These are phyloP conservation scores for Melanaphis sacchari DNA, from an alignment of 1,140 invertebrate species.

Conservation along the genomic window DNA sequence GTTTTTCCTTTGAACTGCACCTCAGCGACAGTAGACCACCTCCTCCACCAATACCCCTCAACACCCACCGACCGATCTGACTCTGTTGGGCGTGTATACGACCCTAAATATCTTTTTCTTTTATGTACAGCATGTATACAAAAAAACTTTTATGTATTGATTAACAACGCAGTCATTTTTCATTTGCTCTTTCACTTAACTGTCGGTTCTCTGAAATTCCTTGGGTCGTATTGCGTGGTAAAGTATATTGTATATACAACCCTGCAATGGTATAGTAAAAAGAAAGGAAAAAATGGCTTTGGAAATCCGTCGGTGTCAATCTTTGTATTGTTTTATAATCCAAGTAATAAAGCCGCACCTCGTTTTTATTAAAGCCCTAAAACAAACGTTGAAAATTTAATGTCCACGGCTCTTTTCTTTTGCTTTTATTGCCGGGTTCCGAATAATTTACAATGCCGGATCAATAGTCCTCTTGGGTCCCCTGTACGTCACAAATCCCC, in stretches of 20 bases:
- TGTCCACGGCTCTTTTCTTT: slow-evolving; percentile 37
- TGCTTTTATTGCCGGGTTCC: slow-evolving; percentile 43
- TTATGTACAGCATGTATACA: background rate
- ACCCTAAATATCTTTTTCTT: background rate
- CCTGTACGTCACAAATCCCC: slow-evolving; percentile 48
- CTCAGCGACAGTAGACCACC: background rate
- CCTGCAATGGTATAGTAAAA: background rate
- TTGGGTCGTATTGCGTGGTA: background rate
- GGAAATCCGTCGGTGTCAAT: slow-evolving; percentile 38
- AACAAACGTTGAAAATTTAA: slow-evolving; percentile 55
- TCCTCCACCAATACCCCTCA: no score
- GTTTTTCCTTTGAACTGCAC: background rate
- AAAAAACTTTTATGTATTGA: background rate
- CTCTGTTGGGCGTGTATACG: background rate
- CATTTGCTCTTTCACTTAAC: background rate
- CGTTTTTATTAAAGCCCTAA: slow-evolving; percentile 51
- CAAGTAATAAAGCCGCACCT: slow-evolving; percentile 52
- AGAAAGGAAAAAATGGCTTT: slow-evolving; percentile 25
- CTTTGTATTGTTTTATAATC: slow-evolving; percentile 57
- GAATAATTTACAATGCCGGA: slow-evolving; percentile 56
- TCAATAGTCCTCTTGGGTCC: slow-evolving; percentile 45
- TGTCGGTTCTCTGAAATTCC: background rate
- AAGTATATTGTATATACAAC: background rate
- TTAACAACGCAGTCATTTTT: slow-evolving; percentile 18
- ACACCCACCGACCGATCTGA: background rate